Percentiles rank a stretch among this genome's conserved stretches.
Conservation (phyloP, 1,140 invertebrate species). For the Eciton burchellii region DNA sequence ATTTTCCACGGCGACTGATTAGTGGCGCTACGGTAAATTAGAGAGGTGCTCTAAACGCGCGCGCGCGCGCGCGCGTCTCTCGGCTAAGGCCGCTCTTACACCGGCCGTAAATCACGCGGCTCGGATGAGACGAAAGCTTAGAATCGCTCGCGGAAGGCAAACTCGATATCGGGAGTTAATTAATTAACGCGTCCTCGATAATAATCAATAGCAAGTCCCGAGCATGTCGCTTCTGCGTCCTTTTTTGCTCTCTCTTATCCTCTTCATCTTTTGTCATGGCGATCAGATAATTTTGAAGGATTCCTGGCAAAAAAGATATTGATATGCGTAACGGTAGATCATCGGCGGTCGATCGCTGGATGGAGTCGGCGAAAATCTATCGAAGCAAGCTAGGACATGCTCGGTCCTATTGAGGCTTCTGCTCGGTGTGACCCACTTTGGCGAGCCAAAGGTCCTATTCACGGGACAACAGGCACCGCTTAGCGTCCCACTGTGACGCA, state of each 20-base stretch:
- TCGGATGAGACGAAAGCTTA: background rate
- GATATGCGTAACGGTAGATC: background rate
- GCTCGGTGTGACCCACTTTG: background rate
- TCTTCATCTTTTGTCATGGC: background rate
- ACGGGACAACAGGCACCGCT: background rate
- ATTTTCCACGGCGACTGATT: constrained; percentile 61
- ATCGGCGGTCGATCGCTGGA: too few relatives aligned
- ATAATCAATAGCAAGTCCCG: background rate
- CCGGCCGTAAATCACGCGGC: background rate
- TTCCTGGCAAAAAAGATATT: background rate
- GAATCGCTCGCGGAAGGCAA: background rate
- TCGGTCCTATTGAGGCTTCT: background rate
- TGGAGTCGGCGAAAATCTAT: background rate
- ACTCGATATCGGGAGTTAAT: background rate
- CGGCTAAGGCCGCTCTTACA: background rate
- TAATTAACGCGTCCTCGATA: constrained; percentile 4
- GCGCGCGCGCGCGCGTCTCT: constrained; percentile 15
- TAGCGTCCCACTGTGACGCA: background rate
- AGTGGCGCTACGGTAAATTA: constrained; percentile 61
- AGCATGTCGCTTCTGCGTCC: too few relatives aligned
- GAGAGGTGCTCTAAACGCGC: constrained; percentile 36
- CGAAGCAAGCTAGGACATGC: background rate
- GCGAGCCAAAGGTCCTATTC: background rate
- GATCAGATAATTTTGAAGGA: background rate
- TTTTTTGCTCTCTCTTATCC: too few relatives aligned